Conservation (phyloP, 2,797 vertebrate species). For the Neosilurus mollespiculum region DNA sequence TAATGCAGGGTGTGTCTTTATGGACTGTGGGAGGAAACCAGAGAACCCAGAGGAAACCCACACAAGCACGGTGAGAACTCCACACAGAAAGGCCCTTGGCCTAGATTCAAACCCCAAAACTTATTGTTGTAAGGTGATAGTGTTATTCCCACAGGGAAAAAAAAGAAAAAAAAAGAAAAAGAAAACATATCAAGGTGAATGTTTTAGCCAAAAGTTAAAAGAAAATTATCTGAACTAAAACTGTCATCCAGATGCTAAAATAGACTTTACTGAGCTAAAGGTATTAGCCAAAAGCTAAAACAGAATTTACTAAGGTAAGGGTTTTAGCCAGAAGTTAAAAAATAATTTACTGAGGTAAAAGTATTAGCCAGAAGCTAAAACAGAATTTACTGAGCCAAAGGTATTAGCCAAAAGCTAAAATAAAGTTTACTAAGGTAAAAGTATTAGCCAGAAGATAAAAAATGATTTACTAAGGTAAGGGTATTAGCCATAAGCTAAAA, state of each 20-base stretch:
- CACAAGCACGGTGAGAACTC: too few species aligned
- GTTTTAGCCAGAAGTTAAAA: neutral
- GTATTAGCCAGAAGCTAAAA: neutral
- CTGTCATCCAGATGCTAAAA: neutral
- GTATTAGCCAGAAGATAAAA: neutral
- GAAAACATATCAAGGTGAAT: neutral
- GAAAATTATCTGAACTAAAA: neutral
- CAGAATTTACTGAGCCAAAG: too few species aligned
- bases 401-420: neutral
- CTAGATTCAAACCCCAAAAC: too few species aligned
- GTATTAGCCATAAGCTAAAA: neutral
- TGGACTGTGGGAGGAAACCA: too few species aligned
- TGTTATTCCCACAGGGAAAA: too few species aligned
- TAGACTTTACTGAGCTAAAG: neutral
- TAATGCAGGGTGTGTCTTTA: too few species aligned
- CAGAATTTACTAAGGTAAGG: neutral
- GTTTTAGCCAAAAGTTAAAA: neutral
- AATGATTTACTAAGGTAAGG: neutral
- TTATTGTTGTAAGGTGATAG: too few species aligned
- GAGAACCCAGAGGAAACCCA: too few species aligned
- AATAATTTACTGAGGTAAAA: neutral
- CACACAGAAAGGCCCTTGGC: too few species aligned
- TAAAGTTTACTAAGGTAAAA: neutral
- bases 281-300: neutral
- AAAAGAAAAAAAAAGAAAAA: too few species aligned